These are phyloP conservation scores for Eucera pruinosa DNA, from an alignment of 2,888 invertebrate species.

Conservation along the genomic window DNA sequence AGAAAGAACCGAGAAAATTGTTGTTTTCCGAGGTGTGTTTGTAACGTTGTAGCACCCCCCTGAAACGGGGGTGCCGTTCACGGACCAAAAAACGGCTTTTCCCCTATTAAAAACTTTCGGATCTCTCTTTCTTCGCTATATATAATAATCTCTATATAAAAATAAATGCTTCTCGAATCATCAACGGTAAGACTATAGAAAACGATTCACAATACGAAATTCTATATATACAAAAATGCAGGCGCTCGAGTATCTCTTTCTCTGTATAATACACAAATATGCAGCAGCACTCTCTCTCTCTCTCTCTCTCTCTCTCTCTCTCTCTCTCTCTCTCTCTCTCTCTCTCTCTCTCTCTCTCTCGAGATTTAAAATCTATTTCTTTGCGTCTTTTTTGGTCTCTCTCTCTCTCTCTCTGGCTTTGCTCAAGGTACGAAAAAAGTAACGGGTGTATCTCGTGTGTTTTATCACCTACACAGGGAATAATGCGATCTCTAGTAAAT, in stretches of 20 bases:
- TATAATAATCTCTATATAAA: conserved; percentile 75
- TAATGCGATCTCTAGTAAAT: too few relatives aligned
- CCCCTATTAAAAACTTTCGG: conserved; percentile 35
- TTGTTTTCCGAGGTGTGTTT: conserved; percentile 2
- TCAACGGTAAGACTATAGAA: conserved; percentile 76
- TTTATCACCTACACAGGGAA: too few relatives aligned
- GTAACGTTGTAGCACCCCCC: conserved; percentile 31
- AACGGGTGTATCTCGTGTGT: too few relatives aligned
- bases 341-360: too few relatives aligned
- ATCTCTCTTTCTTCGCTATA: conserved; percentile 49
- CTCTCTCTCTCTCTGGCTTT: not conserved
- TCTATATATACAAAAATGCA: conserved; percentile 56
- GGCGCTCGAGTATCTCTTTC: conserved; percentile 5
- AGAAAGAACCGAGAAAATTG: conserved; percentile 55
- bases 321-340: too few relatives aligned
- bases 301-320: too few relatives aligned
- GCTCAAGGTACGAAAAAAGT: conserved; percentile 10
- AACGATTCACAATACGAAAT: conserved; percentile 64
- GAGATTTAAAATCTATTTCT: conserved; percentile 6
- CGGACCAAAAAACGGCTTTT: conserved; percentile 31
- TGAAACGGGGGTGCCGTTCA: conserved; percentile 52
- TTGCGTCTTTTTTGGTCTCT: conserved; percentile 1
- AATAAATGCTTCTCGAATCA: conserved; percentile 78
- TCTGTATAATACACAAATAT: conserved; percentile 14
- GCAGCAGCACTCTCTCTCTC: conserved; percentile 47